These are phyloP conservation scores for Planiliza haematocheilus DNA, from an alignment of 2,113 vertebrate species.

Conservation along the genomic window DNA sequence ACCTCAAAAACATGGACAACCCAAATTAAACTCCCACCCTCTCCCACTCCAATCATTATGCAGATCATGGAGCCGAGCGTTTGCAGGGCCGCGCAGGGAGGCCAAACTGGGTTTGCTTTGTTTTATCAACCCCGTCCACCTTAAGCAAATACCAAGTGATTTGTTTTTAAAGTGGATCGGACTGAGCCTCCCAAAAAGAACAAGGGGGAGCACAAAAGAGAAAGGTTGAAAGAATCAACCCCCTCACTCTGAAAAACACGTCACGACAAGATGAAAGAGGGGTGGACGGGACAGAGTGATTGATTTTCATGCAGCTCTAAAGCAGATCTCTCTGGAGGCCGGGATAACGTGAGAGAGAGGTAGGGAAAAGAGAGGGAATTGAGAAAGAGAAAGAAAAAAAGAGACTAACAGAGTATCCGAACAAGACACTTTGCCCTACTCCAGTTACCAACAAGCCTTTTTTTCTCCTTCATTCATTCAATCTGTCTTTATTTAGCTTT, in stretches of 20 bases:
- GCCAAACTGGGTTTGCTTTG: slow-evolving; percentile 64
- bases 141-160: slow-evolving; percentile 69
- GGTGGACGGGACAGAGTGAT: slow-evolving; percentile 69
- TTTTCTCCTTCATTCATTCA: neutral
- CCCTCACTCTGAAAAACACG: slow-evolving; percentile 37
- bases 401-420: slow-evolving; percentile 50
- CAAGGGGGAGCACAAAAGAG: slow-evolving; percentile 48
- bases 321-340: slow-evolving; percentile 75
- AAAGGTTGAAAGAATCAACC: slow-evolving; percentile 52
- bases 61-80: slow-evolving; percentile 64
- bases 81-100: slow-evolving; percentile 23
- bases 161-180: slow-evolving; percentile 69
- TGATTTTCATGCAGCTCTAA: slow-evolving; percentile 81
- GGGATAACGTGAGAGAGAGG: slow-evolving; percentile 53
- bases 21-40: slow-evolving; percentile 45
- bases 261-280: slow-evolving; percentile 71
- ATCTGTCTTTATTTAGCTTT: slow-evolving; percentile 41
- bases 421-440: slow-evolving; percentile 64
- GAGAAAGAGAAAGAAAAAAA: slow-evolving; percentile 52
- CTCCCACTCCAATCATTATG: slow-evolving; percentile 55
- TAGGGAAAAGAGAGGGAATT: slow-evolving; percentile 47
- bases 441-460: slow-evolving; percentile 54
- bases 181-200: slow-evolving; percentile 62
- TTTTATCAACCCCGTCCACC: slow-evolving; percentile 45
- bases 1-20: slow-evolving; percentile 62